Conservation (phyloP, 1,140 invertebrate species). For the Tetramorium alpestre region DNA sequence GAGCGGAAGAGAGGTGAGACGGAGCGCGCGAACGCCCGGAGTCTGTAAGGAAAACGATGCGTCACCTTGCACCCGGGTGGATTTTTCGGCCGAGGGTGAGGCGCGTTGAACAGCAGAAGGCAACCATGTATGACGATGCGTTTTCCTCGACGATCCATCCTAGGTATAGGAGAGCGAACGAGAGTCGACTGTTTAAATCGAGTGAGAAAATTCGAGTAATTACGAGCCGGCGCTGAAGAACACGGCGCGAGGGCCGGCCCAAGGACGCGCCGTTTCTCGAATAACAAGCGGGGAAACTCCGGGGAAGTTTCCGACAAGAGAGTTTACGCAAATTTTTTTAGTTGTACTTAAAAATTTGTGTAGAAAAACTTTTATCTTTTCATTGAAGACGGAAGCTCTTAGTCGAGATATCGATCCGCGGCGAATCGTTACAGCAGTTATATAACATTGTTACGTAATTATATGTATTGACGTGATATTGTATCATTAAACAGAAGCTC, state of each 20-base stretch:
- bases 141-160: conserved; percentile 67
- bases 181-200: conserved; percentile 52
- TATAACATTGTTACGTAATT: background rate
- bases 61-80: conserved; percentile 74
- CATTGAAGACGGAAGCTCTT: background rate
- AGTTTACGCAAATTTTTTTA: conserved; percentile 1
- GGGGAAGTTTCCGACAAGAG: background rate
- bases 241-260: background rate
- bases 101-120: conserved; percentile 78
- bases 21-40: conserved; percentile 16
- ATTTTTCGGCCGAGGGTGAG: conserved; percentile 48
- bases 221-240: conserved; percentile 4
- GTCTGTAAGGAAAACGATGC: conserved; percentile 76
- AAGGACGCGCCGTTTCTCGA: conserved; percentile 25
- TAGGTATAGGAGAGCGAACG: conserved; percentile 32
- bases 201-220: conserved; percentile 55
- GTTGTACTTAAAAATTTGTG: background rate
- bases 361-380: background rate
- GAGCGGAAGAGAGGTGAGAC: background rate
- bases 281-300: background rate
- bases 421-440: background rate
- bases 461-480: background rate
- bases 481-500: background rate
- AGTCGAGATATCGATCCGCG: background rate
- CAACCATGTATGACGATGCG: conserved; percentile 81